Conservation (phyloP, 2,797 vertebrate genomes). For the Atherinosoma microstoma region DNA sequence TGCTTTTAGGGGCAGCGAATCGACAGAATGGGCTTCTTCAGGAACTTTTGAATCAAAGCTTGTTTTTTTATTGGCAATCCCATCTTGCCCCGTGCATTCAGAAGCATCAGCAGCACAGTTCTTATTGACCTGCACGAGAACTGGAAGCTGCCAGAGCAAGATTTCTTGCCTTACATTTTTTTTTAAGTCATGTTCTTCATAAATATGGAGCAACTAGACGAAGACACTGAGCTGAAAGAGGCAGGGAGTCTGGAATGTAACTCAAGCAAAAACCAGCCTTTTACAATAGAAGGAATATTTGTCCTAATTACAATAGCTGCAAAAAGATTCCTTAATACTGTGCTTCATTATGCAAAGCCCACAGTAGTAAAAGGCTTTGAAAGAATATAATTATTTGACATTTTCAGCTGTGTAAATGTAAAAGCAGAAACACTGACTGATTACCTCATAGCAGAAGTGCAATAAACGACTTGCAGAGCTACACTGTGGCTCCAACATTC, state of each 20-base stretch:
- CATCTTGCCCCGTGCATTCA: slow-evolving; percentile 33
- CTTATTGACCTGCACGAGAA: slow-evolving; percentile 38
- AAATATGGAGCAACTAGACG: slow-evolving; percentile 35
- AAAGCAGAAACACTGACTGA: slow-evolving; percentile 55
- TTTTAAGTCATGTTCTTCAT: slow-evolving; percentile 35
- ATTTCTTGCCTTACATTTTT: slow-evolving; percentile 28
- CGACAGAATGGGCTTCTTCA: slow-evolving; percentile 57
- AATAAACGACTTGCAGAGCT: slow-evolving; percentile 42
- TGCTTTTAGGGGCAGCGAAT: slow-evolving; percentile 72
- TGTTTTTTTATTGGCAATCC: slow-evolving; percentile 50
- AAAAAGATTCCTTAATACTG: slow-evolving; percentile 54
- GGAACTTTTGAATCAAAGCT: slow-evolving; percentile 64
- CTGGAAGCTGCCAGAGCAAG: slow-evolving; percentile 26
- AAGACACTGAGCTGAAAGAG: slow-evolving; percentile 29
- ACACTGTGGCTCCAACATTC: slow-evolving; percentile 29
- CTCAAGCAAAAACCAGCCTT: slow-evolving; percentile 29
- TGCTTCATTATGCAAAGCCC: slow-evolving; percentile 63
- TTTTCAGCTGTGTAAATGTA: slow-evolving; percentile 49
- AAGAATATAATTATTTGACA: slow-evolving; percentile 57
- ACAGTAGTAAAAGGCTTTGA: slow-evolving; percentile 44
- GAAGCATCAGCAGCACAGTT: slow-evolving; percentile 14
- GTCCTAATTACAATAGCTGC: slow-evolving; percentile 56
- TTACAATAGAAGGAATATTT: slow-evolving; percentile 56
- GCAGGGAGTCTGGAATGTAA: slow-evolving; percentile 29
- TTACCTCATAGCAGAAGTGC: slow-evolving; percentile 46